A percentile compares a stretch with the other conserved stretches of the same genome.
Evolutionary conservation across 1,140 invertebrate species (phyloP).

Genomic region (Pseudomyrmex flavicornis): DNA sequence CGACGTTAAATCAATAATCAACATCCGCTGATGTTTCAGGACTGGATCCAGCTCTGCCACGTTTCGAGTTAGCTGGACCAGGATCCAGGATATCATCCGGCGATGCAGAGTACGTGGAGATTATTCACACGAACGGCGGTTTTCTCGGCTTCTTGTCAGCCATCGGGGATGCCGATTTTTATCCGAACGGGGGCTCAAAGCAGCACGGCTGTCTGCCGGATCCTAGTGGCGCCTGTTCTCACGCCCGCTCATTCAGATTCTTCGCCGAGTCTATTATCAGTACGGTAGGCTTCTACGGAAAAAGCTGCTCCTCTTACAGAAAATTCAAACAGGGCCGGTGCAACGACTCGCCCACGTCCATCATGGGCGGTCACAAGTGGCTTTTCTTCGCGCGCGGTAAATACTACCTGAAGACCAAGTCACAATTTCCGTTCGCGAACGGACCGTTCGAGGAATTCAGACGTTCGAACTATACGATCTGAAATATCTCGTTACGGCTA

Average conservation of each 20-base stretch:
- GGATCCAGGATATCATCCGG: slow-evolving; percentile 74
- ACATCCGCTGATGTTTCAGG: slow-evolving; percentile 70
- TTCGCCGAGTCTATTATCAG: slow-evolving; percentile 79
- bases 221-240: slow-evolving; percentile 64
- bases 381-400: slow-evolving; percentile 60
- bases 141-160: slow-evolving; percentile 70
- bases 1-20: slow-evolving; percentile 1
- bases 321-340: slow-evolving; percentile 61
- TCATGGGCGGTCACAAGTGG: slow-evolving; percentile 73
- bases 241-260: slow-evolving; percentile 61
- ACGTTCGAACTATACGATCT: not conserved
- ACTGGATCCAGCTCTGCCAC: slow-evolving; percentile 85
- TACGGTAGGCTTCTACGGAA: slow-evolving; percentile 65
- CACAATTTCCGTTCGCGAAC: slow-evolving; percentile 67
- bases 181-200: slow-evolving; percentile 85
- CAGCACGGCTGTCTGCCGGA: slow-evolving; percentile 77
- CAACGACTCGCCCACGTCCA: not conserved
- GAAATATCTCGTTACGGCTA: not conserved
- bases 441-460: slow-evolving; percentile 60
- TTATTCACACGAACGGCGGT: slow-evolving; percentile 84
- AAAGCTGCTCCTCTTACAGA: slow-evolving; percentile 61
- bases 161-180: slow-evolving; percentile 86
- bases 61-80: slow-evolving; percentile 73
- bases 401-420: slow-evolving; percentile 71
- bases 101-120: slow-evolving; percentile 84